phyloP scores from a whole-genome alignment of 1,140 invertebrate species.

The Drosophila elegans region DNA sequence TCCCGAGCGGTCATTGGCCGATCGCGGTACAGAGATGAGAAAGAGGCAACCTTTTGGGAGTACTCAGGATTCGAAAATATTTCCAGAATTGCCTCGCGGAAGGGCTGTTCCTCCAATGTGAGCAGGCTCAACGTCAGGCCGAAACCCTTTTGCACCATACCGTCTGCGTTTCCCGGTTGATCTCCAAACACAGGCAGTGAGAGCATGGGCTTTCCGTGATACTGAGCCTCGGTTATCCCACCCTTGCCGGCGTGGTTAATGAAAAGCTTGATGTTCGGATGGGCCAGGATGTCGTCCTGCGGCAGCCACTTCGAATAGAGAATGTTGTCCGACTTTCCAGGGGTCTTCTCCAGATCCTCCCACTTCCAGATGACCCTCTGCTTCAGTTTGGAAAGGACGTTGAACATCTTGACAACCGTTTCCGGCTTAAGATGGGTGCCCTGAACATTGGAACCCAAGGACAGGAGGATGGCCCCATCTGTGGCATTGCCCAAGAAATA shows the following conservation, averaged over 20 bases:
- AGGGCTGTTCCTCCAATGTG: neutral
- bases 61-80: neutral
- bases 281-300: neutral
- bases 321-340: slow-evolving; percentile 3
- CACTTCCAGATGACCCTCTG: slow-evolving; percentile 9
- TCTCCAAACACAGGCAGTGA: neutral
- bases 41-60: neutral
- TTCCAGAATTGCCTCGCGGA: neutral
- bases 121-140: neutral
- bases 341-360: slow-evolving; percentile 6
- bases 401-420: neutral
- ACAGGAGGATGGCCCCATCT: neutral
- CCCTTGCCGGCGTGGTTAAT: neutral
- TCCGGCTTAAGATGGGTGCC: neutral
- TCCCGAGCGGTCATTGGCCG: neutral
- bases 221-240: neutral
- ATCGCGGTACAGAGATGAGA: slow-evolving; percentile 1
- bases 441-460: slow-evolving; percentile 1
- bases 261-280: neutral
- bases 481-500: neutral
- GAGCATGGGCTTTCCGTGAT: slow-evolving; percentile 3
- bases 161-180: neutral
- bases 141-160: neutral
- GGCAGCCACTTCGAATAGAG: slow-evolving; percentile 5
- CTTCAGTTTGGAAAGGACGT: neutral